These are phyloP conservation scores for Desmophyllum pertusum DNA, from an alignment of 92 coral and sea anemone species.

Conservation along the genomic window DNA sequence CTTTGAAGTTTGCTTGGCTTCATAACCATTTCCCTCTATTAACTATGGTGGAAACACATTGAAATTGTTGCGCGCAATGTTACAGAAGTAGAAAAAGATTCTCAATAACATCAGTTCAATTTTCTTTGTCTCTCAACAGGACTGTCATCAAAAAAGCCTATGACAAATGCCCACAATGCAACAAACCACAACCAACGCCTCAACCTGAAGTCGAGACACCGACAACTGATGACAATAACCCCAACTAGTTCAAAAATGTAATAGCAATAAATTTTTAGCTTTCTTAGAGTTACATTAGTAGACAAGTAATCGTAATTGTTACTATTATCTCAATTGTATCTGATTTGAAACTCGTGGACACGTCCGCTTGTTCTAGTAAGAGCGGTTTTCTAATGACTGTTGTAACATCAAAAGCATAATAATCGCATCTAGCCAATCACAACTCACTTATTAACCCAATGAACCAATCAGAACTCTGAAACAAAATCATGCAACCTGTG, in stretches of 20 bases:
- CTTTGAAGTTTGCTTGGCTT: too few species aligned
- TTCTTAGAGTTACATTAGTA: neutral
- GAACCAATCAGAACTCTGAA: neutral
- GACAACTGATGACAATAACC: neutral
- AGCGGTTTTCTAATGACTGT: neutral
- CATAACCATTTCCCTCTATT: too few species aligned
- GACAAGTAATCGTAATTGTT: neutral
- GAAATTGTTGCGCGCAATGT: too few species aligned
- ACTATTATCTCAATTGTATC: neutral
- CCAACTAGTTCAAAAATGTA: neutral
- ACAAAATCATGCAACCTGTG: neutral
- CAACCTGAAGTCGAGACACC: constrained; percentile 10
- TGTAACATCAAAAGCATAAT: neutral
- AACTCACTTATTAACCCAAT: too few species aligned
- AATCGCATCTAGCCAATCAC: too few species aligned
- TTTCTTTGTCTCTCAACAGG: neutral
- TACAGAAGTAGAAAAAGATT: too few species aligned
- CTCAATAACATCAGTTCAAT: neutral
- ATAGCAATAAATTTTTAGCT: neutral
- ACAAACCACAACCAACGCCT: constrained; percentile 8
- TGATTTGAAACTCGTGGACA: neutral
- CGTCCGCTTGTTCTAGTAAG: neutral
- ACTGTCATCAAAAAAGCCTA: constrained; percentile 10
- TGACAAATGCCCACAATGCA: constrained; percentile 2
- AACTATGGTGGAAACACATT: too few species aligned